These are phyloP conservation scores for Galendromus occidentalis DNA, from an alignment of 1,140 invertebrate species.

Conservation along the genomic window DNA sequence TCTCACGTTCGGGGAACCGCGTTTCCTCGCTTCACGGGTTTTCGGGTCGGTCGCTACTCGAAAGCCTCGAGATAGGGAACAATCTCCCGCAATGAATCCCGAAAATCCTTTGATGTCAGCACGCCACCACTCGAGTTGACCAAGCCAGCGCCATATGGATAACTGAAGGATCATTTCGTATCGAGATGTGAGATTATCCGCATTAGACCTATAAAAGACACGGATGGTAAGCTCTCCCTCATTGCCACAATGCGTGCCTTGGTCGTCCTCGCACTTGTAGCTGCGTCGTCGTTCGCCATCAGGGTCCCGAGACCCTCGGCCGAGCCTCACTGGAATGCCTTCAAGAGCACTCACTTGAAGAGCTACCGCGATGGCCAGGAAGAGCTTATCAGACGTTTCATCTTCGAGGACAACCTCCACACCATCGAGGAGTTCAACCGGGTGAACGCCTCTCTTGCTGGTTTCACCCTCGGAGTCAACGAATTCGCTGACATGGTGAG, in stretches of 20 bases:
- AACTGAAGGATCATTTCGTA: no score
- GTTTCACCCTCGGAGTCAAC: constrained; percentile 48
- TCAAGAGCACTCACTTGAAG: neutral
- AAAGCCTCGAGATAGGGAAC: no score
- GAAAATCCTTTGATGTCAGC: no score
- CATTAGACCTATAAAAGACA: no score
- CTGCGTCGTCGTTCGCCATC: neutral
- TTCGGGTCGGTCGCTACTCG: no score
- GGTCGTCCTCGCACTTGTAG: neutral
- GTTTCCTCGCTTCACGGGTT: no score
- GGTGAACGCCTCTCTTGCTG: constrained; percentile 18
- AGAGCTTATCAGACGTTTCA: constrained; percentile 13
- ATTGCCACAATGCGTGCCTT: neutral
- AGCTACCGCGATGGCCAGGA: constrained; percentile 14
- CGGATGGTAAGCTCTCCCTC: no score
- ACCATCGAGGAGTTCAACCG: constrained; percentile 16
- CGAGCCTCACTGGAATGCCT: neutral
- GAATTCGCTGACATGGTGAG: constrained; percentile 57
- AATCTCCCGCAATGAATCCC: no score
- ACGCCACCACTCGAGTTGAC: no score
- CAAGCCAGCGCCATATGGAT: no score
- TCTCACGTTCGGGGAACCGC: no score
- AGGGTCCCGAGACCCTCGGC: neutral
- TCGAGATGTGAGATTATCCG: no score
- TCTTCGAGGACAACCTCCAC: constrained; percentile 16